These are phyloP conservation scores for Calliphora vicina DNA, from an alignment of 1,140 invertebrate genomes.

Conservation along the genomic window DNA sequence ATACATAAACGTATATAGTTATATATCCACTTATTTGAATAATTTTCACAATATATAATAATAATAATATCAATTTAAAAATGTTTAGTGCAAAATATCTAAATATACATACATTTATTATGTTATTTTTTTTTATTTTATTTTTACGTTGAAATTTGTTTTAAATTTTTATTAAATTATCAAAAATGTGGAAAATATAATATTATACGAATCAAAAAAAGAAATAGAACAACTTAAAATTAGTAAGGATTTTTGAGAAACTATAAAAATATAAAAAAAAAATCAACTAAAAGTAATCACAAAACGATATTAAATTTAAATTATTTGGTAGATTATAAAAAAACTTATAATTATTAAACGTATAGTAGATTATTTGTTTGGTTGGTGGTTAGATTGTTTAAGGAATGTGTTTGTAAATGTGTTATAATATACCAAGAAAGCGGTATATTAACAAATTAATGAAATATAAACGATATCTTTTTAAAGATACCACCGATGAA, in stretches of 20 bases:
- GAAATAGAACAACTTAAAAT: conserved; percentile 3
- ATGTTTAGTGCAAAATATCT: conserved; percentile 7
- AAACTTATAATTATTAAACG: background rate
- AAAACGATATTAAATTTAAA: conserved; percentile 17
- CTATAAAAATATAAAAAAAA: background rate
- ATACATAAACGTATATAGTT: background rate
- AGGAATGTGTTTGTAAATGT: background rate
- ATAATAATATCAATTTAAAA: conserved; percentile 12
- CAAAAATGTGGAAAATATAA: background rate
- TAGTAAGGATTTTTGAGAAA: conserved; percentile 11
- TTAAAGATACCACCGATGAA: background rate
- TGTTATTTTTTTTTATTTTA: background rate
- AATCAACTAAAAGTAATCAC: background rate
- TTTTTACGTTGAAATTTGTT: background rate
- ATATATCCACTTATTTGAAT: too few species aligned
- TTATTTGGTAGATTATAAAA: conserved; percentile 9
- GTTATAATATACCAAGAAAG: background rate
- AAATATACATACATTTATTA: background rate
- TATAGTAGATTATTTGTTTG: background rate
- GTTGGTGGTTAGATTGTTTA: background rate
- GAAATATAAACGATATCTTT: background rate
- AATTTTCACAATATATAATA: background rate
- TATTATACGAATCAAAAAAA: background rate
- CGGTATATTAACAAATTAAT: background rate
- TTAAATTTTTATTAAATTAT: background rate